Percentiles rank a stretch among this genome's conserved stretches.
Conservation (phyloP, 2,797 vertebrate genomes). For the Carduelis carduelis region DNA sequence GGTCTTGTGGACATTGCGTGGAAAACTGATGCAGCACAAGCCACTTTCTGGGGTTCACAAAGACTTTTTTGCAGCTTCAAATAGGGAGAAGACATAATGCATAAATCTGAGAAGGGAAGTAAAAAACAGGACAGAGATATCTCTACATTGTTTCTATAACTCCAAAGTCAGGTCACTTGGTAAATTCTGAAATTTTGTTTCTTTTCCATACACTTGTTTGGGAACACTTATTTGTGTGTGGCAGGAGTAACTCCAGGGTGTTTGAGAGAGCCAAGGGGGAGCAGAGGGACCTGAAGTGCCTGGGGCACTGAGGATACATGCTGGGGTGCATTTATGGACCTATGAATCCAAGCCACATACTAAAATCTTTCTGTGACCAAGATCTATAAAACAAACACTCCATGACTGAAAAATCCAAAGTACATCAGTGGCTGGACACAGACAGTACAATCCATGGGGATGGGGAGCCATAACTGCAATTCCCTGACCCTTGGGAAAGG, state of each 20-base stretch:
- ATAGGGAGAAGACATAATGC: neutral
- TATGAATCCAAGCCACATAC: neutral
- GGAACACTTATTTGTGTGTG: neutral
- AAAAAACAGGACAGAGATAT: neutral
- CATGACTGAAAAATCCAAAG: neutral
- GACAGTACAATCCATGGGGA: too few species aligned
- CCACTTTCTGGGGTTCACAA: neutral
- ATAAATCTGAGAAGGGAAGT: neutral
- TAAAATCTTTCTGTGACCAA: neutral
- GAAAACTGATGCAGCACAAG: neutral
- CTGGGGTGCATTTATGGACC: neutral
- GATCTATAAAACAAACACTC: neutral
- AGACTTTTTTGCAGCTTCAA: neutral
- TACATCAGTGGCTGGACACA: neutral
- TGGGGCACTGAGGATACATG: rapidly evolving
- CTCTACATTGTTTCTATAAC: neutral
- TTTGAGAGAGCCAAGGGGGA: neutral
- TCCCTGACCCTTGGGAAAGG: neutral
- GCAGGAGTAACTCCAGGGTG: neutral
- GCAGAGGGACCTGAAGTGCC: neutral
- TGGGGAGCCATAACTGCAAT: neutral
- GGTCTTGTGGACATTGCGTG: neutral
- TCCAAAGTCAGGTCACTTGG: neutral
- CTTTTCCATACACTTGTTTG: neutral
- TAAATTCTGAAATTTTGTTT: neutral